Conservation (phyloP, 2,113 vertebrate genomes). For the Tetrao urogallus region DNA sequence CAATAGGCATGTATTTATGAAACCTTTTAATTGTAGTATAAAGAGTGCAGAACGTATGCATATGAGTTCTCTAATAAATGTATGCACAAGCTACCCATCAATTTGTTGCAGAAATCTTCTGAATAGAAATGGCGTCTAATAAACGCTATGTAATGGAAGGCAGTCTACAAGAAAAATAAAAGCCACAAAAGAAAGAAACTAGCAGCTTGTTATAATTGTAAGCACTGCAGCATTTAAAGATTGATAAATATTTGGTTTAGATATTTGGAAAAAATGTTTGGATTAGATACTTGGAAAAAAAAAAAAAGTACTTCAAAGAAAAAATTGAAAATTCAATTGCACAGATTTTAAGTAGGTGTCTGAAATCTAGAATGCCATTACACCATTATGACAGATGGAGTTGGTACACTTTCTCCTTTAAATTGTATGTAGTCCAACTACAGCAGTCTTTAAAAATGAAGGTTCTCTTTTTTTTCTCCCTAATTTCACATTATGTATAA, state of each 20-base stretch:
- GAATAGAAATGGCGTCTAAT: slow-evolving; percentile 9
- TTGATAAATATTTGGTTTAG: not conserved
- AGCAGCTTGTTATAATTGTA: not conserved
- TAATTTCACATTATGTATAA: not conserved
- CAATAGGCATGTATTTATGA: not conserved
- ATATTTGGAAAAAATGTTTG: too few species aligned
- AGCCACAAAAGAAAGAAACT: not conserved
- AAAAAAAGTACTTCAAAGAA: not conserved
- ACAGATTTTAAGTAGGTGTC: slow-evolving; percentile 76
- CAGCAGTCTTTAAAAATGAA: slow-evolving; percentile 26
- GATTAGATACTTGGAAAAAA: not conserved
- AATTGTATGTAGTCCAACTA: slow-evolving; percentile 6
- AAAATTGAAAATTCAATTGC: not conserved
- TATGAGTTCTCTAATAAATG: not conserved
- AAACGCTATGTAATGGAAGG: not conserved
- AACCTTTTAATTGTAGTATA: not conserved
- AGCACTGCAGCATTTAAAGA: not conserved
- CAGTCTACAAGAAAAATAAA: not conserved
- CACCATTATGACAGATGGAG: slow-evolving; percentile 49
- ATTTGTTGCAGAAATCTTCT: not conserved
- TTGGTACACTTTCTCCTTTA: slow-evolving; percentile 29
- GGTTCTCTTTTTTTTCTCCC: not conserved
- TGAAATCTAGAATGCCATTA: slow-evolving; percentile 52
- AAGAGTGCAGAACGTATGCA: not conserved
- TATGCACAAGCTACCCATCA: not conserved